Percentiles rank a stretch among this genome's conserved stretches.
These are phyloP conservation scores for Catamblyrhynchus diadema DNA, from an alignment of 2,797 vertebrate genomes.

Conservation along the genomic window DNA sequence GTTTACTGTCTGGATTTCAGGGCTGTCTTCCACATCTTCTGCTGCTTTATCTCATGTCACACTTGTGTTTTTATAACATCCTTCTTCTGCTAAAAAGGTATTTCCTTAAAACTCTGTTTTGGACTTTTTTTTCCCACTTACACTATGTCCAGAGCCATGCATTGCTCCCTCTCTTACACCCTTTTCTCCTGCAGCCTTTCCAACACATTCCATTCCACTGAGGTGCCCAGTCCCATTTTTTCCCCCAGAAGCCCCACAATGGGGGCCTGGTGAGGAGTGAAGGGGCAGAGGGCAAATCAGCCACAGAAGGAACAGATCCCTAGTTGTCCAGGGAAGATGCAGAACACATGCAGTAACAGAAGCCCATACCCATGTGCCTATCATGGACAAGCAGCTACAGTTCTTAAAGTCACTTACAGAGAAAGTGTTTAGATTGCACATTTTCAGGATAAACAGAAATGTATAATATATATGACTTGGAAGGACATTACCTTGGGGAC, in stretches of 20 bases:
- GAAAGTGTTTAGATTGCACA: neutral
- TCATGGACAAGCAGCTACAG: neutral
- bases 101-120: neutral
- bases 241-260: neutral
- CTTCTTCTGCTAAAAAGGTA: neutral
- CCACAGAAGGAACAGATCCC: accelerated
- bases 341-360: neutral
- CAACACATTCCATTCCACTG: accelerated
- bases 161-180: accelerated
- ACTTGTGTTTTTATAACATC: neutral
- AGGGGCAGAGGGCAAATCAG: neutral
- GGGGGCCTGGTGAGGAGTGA: accelerated
- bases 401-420: neutral
- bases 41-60: neutral
- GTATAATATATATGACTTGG: neutral
- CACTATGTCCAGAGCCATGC: accelerated
- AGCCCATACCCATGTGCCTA: neutral
- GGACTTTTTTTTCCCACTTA: neutral
- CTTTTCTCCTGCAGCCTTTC: neutral
- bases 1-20: neutral
- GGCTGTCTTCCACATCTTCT: neutral
- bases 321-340: neutral
- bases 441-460: neutral
- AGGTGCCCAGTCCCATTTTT: neutral
- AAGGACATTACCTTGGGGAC: neutral